Conservation (phyloP, 1,140 invertebrate genomes). For the Drosophila funebris region DNA sequence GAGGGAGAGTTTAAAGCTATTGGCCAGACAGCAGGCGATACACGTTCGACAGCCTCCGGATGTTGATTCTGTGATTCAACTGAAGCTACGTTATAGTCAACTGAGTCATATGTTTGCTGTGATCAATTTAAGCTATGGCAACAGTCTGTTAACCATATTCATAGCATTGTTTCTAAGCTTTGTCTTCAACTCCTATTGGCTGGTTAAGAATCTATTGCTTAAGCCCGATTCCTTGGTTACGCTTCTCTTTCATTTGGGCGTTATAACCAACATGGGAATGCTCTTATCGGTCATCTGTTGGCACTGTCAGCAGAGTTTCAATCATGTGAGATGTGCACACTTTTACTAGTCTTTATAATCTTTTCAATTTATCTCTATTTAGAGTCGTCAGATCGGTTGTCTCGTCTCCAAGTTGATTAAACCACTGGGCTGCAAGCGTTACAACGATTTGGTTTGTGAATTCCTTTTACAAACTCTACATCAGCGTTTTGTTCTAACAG, state of each 20-base stretch:
- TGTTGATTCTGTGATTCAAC: not conserved
- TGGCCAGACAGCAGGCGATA: slow-evolving; percentile 23
- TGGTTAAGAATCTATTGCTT: slow-evolving; percentile 34
- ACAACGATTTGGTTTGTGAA: slow-evolving; percentile 75
- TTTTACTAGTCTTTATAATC: not conserved
- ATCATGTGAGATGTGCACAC: slow-evolving; percentile 51
- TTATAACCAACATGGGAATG: slow-evolving; percentile 36
- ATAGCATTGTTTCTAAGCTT: slow-evolving; percentile 58
- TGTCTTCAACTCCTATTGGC: slow-evolving; percentile 65
- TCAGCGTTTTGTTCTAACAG: slow-evolving; percentile 72
- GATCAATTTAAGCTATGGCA: slow-evolving; percentile 51
- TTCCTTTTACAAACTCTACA: slow-evolving; percentile 74
- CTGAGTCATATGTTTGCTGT: slow-evolving; percentile 26
- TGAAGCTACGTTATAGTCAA: slow-evolving; percentile 51
- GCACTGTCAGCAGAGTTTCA: slow-evolving; percentile 63
- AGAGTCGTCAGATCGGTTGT: slow-evolving; percentile 76
- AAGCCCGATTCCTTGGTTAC: not conserved
- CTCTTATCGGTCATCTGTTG: slow-evolving; percentile 58
- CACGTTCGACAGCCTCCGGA: slow-evolving; percentile 3
- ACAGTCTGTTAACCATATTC: slow-evolving; percentile 52
- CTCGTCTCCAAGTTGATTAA: slow-evolving; percentile 68
- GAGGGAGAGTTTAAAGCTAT: slow-evolving; percentile 11
- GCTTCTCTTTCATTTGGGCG: not conserved
- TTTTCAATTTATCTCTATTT: not conserved
- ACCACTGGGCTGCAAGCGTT: slow-evolving; percentile 64